Percentiles rank a stretch among this genome's conserved stretches.
These are phyloP conservation scores for Peromyscus maniculatus DNA, from an alignment of 2,113 vertebrate species.

Conservation along the genomic window DNA sequence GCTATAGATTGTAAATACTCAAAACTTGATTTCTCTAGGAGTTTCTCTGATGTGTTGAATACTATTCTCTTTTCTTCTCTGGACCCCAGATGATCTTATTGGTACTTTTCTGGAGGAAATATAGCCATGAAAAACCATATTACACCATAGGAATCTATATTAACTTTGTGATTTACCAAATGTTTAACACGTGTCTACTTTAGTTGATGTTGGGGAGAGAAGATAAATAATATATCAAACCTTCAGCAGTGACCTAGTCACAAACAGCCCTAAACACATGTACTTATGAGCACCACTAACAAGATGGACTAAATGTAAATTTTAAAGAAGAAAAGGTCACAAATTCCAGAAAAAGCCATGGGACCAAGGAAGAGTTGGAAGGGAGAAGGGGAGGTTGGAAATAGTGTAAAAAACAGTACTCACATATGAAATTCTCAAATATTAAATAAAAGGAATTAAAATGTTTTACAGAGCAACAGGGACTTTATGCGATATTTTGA, in stretches of 20 bases:
- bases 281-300: not conserved
- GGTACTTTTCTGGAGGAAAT: not conserved
- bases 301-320: not conserved
- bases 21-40: not conserved
- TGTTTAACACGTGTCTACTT: not conserved
- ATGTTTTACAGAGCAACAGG: constrained; percentile 12
- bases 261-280: not conserved
- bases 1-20: not conserved
- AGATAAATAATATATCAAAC: not conserved
- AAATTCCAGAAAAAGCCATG: not conserved
- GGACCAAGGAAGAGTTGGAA: not conserved
- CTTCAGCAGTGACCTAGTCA: not conserved
- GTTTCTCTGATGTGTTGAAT: not conserved
- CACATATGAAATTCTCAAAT: not conserved
- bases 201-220: not conserved
- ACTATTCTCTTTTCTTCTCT: not conserved
- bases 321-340: not conserved
- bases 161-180: constrained; percentile 10
- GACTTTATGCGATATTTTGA: constrained; percentile 25
- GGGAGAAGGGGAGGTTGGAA: not conserved
- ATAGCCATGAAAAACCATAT: not conserved
- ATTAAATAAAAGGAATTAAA: not conserved
- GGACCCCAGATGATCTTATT: not conserved
- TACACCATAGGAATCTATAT: not conserved
- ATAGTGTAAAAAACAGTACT: not conserved